Conservation (phyloP, 2,888 invertebrate genomes). For the Resseliella maxima region DNA sequence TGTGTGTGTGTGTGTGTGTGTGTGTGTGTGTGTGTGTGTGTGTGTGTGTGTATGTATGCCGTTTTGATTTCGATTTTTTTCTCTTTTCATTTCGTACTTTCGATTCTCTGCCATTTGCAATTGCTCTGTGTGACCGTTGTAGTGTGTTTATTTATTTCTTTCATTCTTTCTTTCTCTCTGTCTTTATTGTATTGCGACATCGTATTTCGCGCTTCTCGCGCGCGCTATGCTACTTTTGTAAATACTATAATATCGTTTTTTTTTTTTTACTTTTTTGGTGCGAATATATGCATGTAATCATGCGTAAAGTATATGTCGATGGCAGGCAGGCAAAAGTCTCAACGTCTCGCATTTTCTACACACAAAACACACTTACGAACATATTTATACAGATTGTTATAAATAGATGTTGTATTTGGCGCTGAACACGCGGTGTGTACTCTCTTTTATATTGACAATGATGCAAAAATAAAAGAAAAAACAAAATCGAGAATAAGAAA, state of each 20-base stretch:
- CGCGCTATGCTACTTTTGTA: background rate
- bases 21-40: constrained; percentile 25
- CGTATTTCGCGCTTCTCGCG: constrained; percentile 2
- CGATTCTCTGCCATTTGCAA: background rate
- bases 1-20: constrained; percentile 5
- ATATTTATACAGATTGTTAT: constrained; percentile 2
- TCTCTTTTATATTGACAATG: constrained; percentile 40
- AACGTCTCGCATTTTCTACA: constrained; percentile 51
- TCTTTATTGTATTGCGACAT: background rate
- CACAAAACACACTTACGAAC: constrained; percentile 25
- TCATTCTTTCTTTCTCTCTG: background rate
- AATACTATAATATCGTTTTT: constrained; percentile 5
- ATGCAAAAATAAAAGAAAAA: background rate
- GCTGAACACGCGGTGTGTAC: constrained; percentile 30
- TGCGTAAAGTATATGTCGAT: constrained; percentile 44
- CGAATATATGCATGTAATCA: constrained; percentile 32
- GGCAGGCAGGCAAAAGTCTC: constrained; percentile 36
- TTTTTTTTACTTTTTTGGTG: constrained; percentile 14
- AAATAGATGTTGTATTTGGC: constrained; percentile 42
- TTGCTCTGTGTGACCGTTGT: constrained; percentile 30
- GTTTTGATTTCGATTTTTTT: constrained; percentile 25
- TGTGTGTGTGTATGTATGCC: constrained; percentile 37
- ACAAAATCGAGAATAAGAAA: background rate
- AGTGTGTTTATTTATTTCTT: background rate
- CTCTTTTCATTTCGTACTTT: too few species aligned